These are phyloP conservation scores for Gulo gulo DNA, from an alignment of 2,113 vertebrate species.

Conservation along the genomic window DNA sequence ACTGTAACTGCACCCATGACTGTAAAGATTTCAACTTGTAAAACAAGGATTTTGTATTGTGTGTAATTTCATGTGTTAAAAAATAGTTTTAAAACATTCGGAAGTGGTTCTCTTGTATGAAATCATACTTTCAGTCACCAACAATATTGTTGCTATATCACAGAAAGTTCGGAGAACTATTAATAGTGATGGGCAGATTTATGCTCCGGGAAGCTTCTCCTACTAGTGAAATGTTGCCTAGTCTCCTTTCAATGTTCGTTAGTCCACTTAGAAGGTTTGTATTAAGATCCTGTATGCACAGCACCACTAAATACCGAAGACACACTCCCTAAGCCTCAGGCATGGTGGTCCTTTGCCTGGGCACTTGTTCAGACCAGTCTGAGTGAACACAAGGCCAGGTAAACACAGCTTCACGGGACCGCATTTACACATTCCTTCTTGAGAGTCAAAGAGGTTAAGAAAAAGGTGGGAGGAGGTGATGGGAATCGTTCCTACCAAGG, in stretches of 20 bases:
- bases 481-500: neutral
- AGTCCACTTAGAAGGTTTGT: neutral
- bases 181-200: neutral
- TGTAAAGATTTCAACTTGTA: constrained; percentile 57
- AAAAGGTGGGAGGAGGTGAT: neutral
- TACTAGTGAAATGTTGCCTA: neutral
- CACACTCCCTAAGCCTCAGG: neutral
- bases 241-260: neutral
- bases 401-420: neutral
- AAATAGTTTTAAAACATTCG: constrained; percentile 46
- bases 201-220: neutral
- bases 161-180: neutral
- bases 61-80: constrained; percentile 60
- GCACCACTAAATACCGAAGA: neutral
- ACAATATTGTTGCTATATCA: neutral
- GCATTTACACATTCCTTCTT: neutral
- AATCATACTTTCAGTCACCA: constrained; percentile 8
- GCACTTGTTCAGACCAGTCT: neutral
- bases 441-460: neutral
- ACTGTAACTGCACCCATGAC: constrained; percentile 51
- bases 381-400: neutral
- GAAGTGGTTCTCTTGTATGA: constrained; percentile 54
- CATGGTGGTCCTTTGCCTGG: neutral
- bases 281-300: neutral
- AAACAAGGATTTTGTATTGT: neutral